phyloP scores from a whole-genome alignment of 2,113 vertebrate genomes.

The Lota lota region DNA sequence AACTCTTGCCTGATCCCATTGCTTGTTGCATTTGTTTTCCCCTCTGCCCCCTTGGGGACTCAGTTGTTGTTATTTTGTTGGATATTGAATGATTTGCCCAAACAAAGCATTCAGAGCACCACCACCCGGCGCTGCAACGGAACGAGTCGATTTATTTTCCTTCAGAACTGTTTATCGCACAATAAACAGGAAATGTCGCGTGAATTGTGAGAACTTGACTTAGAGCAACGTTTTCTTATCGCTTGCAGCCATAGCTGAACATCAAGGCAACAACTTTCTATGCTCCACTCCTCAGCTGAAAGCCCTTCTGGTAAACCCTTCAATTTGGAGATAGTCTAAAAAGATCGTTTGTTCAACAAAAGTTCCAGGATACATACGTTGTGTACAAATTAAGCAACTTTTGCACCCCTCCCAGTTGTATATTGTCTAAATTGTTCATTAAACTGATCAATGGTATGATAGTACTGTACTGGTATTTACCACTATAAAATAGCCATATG shows the following conservation, averaged over 20 bases:
- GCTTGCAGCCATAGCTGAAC: slow-evolving; percentile 32
- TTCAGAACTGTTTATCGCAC: slow-evolving; percentile 53
- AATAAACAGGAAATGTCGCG: slow-evolving; percentile 71
- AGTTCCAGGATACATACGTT: background rate
- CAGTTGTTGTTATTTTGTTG: slow-evolving; percentile 66
- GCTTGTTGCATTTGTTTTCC: slow-evolving; percentile 51
- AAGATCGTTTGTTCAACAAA: slow-evolving; percentile 18
- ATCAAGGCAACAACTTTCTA: slow-evolving; percentile 34
- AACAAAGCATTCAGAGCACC: slow-evolving; percentile 61
- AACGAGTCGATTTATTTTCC: slow-evolving; percentile 35
- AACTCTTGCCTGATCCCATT: slow-evolving; percentile 39
- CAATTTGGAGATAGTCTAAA: background rate
- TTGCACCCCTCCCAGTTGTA: slow-evolving; percentile 18
- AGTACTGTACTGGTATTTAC: slow-evolving; percentile 18
- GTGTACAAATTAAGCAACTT: background rate
- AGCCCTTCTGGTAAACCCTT: slow-evolving; percentile 16
- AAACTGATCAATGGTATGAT: slow-evolving; percentile 13
- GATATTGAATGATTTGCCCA: slow-evolving; percentile 57
- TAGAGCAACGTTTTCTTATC: slow-evolving; percentile 58
- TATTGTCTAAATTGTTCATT: background rate
- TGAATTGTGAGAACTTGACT: slow-evolving; percentile 68
- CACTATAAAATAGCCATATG: too few species aligned
- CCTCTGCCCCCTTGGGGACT: slow-evolving; percentile 37
- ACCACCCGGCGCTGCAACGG: slow-evolving; percentile 23
- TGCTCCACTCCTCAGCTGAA: slow-evolving; percentile 15